Base-by-base conservation (phyloP, 2,888 invertebrate species). In the Alloscopus bannaensis region DNA sequence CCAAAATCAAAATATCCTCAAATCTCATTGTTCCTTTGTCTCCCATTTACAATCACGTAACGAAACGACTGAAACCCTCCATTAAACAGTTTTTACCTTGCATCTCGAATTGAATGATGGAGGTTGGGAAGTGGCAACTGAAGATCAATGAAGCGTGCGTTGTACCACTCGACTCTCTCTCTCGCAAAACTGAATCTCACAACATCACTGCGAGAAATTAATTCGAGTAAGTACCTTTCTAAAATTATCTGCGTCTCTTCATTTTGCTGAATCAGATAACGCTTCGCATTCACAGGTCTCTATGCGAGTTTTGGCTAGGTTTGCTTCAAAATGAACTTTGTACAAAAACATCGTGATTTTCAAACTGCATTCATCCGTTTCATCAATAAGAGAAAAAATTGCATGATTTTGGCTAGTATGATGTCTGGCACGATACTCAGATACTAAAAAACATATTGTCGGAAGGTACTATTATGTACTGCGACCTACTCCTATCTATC, bases 311-410 rank as follows among this genome's bases (percentile, higher is more conserved):
- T 52, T 28, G 28, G 40, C 59, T 59, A 66, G 57, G 31, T 26
- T 47, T 68, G 66, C 68, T 50, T 52, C 60, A 69, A 76, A 69
- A 62, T 47, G 40, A 40, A 52, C 24, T 11, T 77, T 47, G 70
- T 70, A 59, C 69, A 69, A 77, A 52, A 76, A 64, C 64, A 55
- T 70, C 70, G 70, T 77, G 77, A 77, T 50, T 52, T 36, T 36
- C 50, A 66, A 66, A 66, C 70, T 70, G 77, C 77, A 70, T 55
- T 76, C 68, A 76, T 69, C 76, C 68, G 68, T 76, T 76, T 76
- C 69, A 68, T 50, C 47, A 31, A 52, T 52, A 76, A n/a, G n/a
- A 24, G 6, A 52, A 22, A 52, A 36, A 36, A 8, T 36, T 36
- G 6, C 36, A 36, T 36, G 36, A 6, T 8, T 36, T 20, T 22